phyloP scores from a whole-genome alignment of 2,797 vertebrate species.

The Chiroxiphia lanceolata region DNA sequence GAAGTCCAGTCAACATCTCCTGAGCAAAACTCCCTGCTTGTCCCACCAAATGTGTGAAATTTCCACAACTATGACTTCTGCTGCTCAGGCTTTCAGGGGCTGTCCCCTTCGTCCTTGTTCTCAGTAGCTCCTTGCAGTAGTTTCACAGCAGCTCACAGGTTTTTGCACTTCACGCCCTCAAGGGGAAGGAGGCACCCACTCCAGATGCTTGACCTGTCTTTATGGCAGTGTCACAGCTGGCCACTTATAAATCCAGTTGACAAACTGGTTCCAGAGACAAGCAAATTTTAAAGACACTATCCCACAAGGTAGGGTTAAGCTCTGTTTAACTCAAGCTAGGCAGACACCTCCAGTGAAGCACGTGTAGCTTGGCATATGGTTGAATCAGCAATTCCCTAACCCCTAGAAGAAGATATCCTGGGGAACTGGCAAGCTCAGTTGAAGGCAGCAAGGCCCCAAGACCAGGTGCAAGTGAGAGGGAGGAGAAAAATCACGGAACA shows the following conservation, averaged over 20 bases:
- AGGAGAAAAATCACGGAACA: neutral
- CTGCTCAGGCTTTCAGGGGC: neutral
- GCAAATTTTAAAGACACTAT: neutral
- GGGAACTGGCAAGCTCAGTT: neutral
- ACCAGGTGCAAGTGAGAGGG: neutral
- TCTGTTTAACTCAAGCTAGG: neutral
- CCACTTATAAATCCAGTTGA: neutral
- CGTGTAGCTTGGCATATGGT: neutral
- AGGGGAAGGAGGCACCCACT: neutral
- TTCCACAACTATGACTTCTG: neutral
- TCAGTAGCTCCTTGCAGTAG: neutral
- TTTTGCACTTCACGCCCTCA: neutral
- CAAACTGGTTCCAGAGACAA: neutral
- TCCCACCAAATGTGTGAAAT: neutral
- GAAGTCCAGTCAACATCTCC: neutral
- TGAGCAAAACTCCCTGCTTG: neutral
- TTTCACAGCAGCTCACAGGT: neutral
- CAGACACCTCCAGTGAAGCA: neutral
- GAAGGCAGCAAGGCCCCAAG: neutral
- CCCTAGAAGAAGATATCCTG: neutral
- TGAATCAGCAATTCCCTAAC: neutral
- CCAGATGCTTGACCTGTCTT: neutral
- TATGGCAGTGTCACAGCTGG: neutral
- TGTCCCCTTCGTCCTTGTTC: neutral
- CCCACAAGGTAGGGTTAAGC: neutral